Percentiles rank a stretch among this genome's conserved stretches.
Conservation (phyloP, 2,797 vertebrate genomes). For the Aulostomus chinensis region DNA sequence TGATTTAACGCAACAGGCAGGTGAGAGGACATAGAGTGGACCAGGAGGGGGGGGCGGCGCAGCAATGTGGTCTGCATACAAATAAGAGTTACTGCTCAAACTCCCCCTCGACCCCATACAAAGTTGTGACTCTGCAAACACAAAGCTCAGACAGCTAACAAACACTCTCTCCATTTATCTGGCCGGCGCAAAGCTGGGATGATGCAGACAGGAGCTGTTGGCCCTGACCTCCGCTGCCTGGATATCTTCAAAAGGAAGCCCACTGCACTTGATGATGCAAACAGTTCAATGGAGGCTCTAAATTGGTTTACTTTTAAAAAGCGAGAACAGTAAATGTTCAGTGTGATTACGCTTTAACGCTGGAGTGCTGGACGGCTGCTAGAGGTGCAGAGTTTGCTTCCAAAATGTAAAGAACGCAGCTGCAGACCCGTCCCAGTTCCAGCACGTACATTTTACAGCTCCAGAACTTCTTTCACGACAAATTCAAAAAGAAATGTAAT, state of each 20-base stretch:
- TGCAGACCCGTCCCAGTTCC: too few relatives aligned
- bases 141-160: slow-evolving; percentile 78
- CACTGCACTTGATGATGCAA: slow-evolving; percentile 45
- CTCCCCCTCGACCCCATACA: slow-evolving; percentile 55
- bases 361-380: not conserved
- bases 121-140: slow-evolving; percentile 77
- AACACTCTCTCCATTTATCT: slow-evolving; percentile 72
- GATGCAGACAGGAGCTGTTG: slow-evolving; percentile 71
- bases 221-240: slow-evolving; percentile 65
- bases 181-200: slow-evolving; percentile 61
- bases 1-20: slow-evolving; percentile 95
- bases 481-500: too few relatives aligned
- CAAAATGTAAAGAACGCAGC: too few relatives aligned
- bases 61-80: slow-evolving; percentile 83
- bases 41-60: slow-evolving; percentile 37
- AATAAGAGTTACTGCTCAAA: slow-evolving; percentile 66
- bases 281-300: slow-evolving; percentile 29
- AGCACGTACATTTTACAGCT: too few relatives aligned
- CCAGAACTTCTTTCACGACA: too few relatives aligned
- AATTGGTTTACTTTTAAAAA: slow-evolving; percentile 22
- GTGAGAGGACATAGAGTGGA: slow-evolving; percentile 88
- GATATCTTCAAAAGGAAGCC: slow-evolving; percentile 46
- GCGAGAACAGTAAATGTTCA: slow-evolving; percentile 1
- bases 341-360: not conserved
- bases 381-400: not conserved